Conservation (phyloP, 2,888 invertebrate species). For the Thera britannica region DNA sequence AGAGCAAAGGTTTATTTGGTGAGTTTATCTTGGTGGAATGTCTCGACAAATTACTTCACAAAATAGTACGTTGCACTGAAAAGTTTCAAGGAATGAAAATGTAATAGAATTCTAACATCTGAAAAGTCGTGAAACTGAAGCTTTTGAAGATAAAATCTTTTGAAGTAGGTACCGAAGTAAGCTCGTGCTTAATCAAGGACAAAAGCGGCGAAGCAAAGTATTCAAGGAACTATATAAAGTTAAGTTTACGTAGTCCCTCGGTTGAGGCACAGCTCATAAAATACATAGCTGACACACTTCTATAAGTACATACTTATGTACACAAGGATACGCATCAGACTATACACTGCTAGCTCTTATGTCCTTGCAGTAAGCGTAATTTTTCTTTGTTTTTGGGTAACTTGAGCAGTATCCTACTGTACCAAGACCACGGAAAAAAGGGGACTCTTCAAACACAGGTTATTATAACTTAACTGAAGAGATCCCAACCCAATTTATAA, state of each 20-base stretch:
- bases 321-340: too few species aligned
- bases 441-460: too few species aligned
- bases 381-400: too few species aligned
- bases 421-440: too few species aligned
- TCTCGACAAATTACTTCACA: constrained; percentile 3
- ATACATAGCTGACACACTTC: neutral
- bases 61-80: neutral
- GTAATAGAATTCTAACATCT: constrained; percentile 10
- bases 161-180: constrained; percentile 16
- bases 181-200: constrained; percentile 32
- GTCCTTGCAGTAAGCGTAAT: too few species aligned
- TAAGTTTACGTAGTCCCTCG: constrained; percentile 33
- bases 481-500: too few species aligned
- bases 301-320: too few species aligned
- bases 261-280: constrained; percentile 10
- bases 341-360: too few species aligned
- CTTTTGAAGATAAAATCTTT: constrained; percentile 15
- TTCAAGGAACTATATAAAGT: constrained; percentile 37
- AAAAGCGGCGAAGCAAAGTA: constrained; percentile 39
- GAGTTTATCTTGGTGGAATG: neutral
- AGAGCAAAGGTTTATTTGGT: neutral
- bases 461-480: too few species aligned
- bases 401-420: too few species aligned
- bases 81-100: constrained; percentile 4
- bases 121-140: constrained; percentile 1